These are phyloP conservation scores for Drosophila bipectinata DNA, from an alignment of 1,140 invertebrate species.

Conservation along the genomic window DNA sequence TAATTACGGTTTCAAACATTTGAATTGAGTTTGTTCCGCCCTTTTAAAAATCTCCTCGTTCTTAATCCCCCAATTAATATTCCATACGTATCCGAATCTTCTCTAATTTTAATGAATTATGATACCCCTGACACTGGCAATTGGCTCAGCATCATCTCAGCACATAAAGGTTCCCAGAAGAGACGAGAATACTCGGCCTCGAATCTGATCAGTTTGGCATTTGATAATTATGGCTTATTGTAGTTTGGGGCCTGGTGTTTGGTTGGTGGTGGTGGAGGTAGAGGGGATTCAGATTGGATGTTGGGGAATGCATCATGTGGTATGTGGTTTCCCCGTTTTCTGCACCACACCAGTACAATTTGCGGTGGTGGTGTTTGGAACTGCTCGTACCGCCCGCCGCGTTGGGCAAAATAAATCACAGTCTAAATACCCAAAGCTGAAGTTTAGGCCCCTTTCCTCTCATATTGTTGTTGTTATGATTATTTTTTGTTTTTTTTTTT, in stretches of 20 bases:
- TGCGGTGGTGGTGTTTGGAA: constrained; percentile 31
- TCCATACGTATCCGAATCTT: constrained; percentile 16
- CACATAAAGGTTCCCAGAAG: constrained; percentile 15
- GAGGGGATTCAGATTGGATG: constrained; percentile 12
- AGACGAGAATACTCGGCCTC: constrained; percentile 17
- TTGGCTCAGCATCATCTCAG: constrained; percentile 8
- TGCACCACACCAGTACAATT: constrained; percentile 40
- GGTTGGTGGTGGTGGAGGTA: neutral
- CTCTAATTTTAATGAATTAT: constrained; percentile 42
- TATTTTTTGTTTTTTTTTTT: constrained; percentile 31
- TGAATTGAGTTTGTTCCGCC: constrained; percentile 33
- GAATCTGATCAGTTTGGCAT: constrained; percentile 64
- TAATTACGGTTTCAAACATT: constrained; percentile 10
- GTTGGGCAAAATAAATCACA: constrained; percentile 73
- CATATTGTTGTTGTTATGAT: constrained; percentile 22
- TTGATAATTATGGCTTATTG: constrained; percentile 81
- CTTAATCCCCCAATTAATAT: constrained; percentile 35
- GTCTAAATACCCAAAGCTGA: constrained; percentile 79
- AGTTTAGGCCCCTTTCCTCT: constrained; percentile 65
- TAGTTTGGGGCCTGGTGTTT: constrained; percentile 37
- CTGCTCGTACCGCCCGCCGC: constrained; percentile 65
- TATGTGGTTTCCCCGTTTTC: constrained; percentile 32
- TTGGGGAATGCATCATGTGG: constrained; percentile 31
- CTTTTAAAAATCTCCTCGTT: constrained; percentile 16
- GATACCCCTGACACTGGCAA: constrained; percentile 45